Evolutionary conservation across 37 sponge, comb jelly and placozoan genomes (phyloP).

Genomic region (Bolinopsis microptera): DNA sequence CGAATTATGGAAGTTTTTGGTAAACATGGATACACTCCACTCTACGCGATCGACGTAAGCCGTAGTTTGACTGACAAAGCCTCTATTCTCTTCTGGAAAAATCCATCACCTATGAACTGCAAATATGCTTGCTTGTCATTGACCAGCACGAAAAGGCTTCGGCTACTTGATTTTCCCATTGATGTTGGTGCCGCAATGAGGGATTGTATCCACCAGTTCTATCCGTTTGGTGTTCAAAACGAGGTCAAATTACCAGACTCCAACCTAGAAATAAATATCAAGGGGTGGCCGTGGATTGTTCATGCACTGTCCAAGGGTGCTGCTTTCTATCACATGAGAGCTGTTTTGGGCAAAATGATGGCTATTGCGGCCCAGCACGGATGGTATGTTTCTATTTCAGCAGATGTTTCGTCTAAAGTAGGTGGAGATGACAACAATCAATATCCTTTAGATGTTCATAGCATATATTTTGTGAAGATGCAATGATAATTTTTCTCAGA

Average conservation of each 20-base stretch:
- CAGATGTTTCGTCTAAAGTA: background rate
- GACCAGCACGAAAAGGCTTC: background rate
- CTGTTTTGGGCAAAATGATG: conserved; percentile 35
- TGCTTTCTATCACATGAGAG: background rate
- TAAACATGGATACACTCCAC: background rate
- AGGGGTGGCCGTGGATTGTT: background rate
- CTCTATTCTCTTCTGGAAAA: conserved; percentile 1
- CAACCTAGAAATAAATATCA: background rate
- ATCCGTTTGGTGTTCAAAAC: background rate
- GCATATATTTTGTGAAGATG: conserved; percentile 3
- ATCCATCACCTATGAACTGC: conserved; percentile 21
- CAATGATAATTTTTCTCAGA: background rate
- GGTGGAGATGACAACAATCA: background rate
- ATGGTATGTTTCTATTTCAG: background rate
- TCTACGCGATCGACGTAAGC: conserved; percentile 8
- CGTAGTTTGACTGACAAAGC: conserved; percentile 6
- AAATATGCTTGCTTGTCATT: conserved; percentile 4
- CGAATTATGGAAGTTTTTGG: conserved; percentile 28
- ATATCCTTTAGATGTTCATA: background rate
- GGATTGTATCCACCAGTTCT: background rate
- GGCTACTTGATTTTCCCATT: conserved; percentile 3
- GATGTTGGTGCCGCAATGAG: conserved; percentile 21
- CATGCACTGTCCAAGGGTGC: background rate
- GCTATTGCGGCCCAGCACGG: background rate
- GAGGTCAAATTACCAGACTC: background rate